phyloP scores from a whole-genome alignment of 92 coral and sea anemone genomes.

The Phenganax marumi region DNA sequence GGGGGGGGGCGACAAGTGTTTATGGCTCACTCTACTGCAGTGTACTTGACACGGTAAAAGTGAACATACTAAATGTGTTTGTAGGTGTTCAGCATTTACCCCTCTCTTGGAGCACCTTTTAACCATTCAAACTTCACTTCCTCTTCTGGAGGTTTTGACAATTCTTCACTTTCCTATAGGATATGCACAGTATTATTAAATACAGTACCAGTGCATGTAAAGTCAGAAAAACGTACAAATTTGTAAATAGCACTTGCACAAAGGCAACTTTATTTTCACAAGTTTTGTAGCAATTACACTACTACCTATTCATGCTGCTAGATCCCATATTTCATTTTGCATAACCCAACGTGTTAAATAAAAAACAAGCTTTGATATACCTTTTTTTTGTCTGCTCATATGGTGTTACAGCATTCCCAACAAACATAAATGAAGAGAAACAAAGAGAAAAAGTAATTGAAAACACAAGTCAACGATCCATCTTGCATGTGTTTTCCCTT shows the following conservation, averaged over 20 bases:
- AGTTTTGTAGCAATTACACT: too few species aligned
- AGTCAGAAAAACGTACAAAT: too few species aligned
- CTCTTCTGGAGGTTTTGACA: slow-evolving; percentile 68
- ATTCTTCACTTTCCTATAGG: slow-evolving; percentile 9
- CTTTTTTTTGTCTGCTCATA: slow-evolving; percentile 7
- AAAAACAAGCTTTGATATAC: not conserved
- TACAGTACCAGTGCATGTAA: not conserved
- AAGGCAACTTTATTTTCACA: too few species aligned
- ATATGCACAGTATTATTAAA: not conserved
- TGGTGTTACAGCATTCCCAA: not conserved
- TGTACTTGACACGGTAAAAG: not conserved
- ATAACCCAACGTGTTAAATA: not conserved
- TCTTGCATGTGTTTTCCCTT: too few species aligned
- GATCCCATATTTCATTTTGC: too few species aligned
- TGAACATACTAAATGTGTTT: not conserved
- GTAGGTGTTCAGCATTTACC: slow-evolving; percentile 66
- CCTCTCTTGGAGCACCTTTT: slow-evolving; percentile 94
- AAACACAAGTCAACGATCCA: not conserved
- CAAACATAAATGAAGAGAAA: not conserved
- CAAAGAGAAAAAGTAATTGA: not conserved
- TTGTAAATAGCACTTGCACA: too few species aligned
- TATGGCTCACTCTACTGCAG: too few species aligned
- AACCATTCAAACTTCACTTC: slow-evolving; percentile 98
- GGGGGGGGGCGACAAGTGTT: too few species aligned
- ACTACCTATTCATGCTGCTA: too few species aligned